Evolutionary conservation across 1,140 invertebrate species (phyloP).

Genomic region (Zophobas atratus): DNA sequence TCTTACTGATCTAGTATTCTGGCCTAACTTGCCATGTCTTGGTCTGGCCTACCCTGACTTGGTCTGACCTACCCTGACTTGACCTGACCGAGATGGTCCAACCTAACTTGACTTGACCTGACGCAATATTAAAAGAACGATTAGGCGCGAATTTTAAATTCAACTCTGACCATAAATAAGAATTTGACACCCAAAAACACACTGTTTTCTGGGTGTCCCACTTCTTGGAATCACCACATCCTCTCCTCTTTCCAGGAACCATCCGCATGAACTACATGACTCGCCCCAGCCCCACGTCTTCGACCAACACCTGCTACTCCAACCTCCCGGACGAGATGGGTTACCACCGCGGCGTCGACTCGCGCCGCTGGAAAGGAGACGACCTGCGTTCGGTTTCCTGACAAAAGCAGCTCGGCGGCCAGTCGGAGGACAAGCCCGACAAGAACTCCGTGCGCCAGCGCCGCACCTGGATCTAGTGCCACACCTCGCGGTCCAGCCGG

Average conservation of each 20-base stretch:
- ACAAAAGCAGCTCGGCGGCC: constrained; percentile 43
- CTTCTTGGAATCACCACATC: background rate
- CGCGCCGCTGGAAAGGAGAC: constrained; percentile 46
- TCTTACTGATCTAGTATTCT: too few relatives aligned
- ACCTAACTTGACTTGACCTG: too few relatives aligned
- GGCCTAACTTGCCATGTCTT: too few relatives aligned
- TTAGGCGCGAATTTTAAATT: background rate
- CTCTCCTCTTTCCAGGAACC: constrained; percentile 55
- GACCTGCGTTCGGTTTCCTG: constrained; percentile 58
- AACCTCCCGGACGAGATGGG: constrained; percentile 59
- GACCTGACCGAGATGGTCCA: too few relatives aligned
- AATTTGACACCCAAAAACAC: background rate
- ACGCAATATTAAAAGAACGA: background rate
- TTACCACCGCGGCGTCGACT: constrained; percentile 16
- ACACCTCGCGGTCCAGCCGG: constrained; percentile 56
- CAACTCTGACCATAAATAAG: too few relatives aligned
- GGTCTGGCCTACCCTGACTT: too few relatives aligned
- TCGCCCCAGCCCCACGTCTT: constrained; percentile 56
- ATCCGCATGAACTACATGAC: constrained; percentile 58
- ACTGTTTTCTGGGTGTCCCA: background rate
- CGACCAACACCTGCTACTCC: constrained; percentile 60
- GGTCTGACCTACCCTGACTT: too few relatives aligned
- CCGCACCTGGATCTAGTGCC: constrained; percentile 61
- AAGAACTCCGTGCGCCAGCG: constrained; percentile 50
- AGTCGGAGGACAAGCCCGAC: constrained; percentile 27